Percentiles rank a stretch among this genome's conserved stretches.
Conservation (phyloP, 2,113 vertebrate genomes). For the Nothoprocta perdicaria region DNA sequence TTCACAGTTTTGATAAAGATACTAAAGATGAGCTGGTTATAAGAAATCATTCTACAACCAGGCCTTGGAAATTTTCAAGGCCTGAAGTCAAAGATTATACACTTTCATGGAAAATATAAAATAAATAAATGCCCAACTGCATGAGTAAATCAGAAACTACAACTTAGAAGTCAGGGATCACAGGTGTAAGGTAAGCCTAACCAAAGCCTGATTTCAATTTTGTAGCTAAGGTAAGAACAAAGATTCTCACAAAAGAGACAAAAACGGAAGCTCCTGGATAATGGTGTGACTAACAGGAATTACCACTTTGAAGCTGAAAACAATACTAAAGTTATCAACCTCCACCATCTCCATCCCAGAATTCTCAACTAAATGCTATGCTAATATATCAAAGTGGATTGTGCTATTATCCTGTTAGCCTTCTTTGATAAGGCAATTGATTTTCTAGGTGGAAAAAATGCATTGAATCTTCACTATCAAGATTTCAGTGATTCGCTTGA, state of each 20-base stretch:
- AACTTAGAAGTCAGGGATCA: background rate
- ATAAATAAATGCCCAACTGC: background rate
- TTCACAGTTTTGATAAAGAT: background rate
- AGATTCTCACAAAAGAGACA: background rate
- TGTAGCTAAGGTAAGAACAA: background rate
- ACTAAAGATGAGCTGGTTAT: background rate
- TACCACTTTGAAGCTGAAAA: background rate
- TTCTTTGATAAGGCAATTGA: background rate
- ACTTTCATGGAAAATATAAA: background rate
- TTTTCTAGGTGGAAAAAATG: background rate
- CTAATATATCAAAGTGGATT: background rate
- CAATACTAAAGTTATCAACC: background rate
- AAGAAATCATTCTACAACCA: background rate
- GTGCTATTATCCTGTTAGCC: background rate
- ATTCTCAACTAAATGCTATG: background rate
- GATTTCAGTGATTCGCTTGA: accelerated
- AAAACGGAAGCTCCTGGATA: background rate
- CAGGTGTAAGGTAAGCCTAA: background rate
- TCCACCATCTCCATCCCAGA: background rate
- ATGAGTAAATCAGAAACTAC: background rate
- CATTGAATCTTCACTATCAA: accelerated
- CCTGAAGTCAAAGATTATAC: background rate
- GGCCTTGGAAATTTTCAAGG: background rate
- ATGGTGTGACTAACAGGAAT: background rate
- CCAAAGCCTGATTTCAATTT: background rate